Base-by-base conservation (phyloP, 2,797 vertebrate genomes). In the Dromococcyx pavoninus region DNA sequence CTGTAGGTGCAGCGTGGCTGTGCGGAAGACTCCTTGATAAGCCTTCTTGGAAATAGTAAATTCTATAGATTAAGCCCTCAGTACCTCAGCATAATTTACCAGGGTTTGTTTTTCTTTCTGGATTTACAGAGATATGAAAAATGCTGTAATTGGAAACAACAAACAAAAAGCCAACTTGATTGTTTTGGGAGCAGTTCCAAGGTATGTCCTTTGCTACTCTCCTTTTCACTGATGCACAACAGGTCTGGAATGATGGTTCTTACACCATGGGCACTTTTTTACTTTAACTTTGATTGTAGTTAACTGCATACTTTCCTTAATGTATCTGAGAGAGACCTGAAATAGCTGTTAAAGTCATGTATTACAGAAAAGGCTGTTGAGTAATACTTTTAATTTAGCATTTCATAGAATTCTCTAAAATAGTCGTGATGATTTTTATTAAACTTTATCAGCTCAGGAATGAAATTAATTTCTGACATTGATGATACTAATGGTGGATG, bases 81-180 rank as follows among this genome's bases (percentile, higher is more conserved):
- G 79, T 95, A 86, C 95, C 96, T 97, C 93, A 97, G 94, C 89
- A 94, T 95, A 91, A 92, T 95, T 97, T 96, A 96, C 95, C 91
- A 94, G 96, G 97, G 96, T 97, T 97, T 97, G 95, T 94, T 97
- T 96, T 97, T 97, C 90, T 94, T 90, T 97, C 93, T 97, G 70
- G 96, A 96, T 98, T 98, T 92, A 94, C 98, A 99, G 99, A 98
- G 99, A 99, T 98, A 99, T 99, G 99, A 99, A 99, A 98, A 99
- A 99, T 97, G 99, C 99, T 50, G 99, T 99, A 94, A 99, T 99
- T 96, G 99, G 99, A 98, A 99, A 99, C 98, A 99, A 99, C 98
- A 99, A 99, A 97, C 99, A 99, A 98, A 99, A 99, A 98, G 99
- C 99, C 97, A 99, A 99, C 98, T 98, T 99, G 97, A 99, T 99